These are phyloP conservation scores for Emmelina monodactyla DNA, from an alignment of 2,888 invertebrate genomes.

Conservation along the genomic window DNA sequence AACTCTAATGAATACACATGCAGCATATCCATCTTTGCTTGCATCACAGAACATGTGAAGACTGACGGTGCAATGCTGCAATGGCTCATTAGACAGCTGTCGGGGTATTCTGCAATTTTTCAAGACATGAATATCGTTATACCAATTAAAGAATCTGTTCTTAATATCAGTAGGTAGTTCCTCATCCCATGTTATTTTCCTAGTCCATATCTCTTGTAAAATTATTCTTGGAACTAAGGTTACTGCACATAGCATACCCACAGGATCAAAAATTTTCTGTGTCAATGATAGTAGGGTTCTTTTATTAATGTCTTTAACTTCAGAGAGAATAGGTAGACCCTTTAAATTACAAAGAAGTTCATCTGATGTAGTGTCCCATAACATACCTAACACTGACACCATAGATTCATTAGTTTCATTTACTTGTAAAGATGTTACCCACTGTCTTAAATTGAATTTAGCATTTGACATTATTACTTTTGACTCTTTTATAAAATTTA, in stretches of 20 bases:
- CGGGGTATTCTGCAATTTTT: conserved; percentile 1
- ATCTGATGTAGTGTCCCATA: conserved; percentile 9
- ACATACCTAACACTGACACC: conserved; percentile 9
- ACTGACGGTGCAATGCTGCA: neutral
- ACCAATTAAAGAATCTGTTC: neutral
- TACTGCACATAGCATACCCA: conserved; percentile 1
- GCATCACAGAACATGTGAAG: conserved; percentile 10
- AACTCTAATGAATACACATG: conserved; percentile 5
- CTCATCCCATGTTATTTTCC: conserved; percentile 2
- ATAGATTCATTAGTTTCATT: neutral
- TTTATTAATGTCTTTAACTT: conserved; percentile 8
- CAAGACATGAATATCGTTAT: neutral
- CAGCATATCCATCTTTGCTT: conserved; percentile 3
- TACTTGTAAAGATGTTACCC: conserved; percentile 8
- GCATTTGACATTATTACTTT: conserved; percentile 9
- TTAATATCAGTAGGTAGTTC: neutral
- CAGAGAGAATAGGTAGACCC: neutral
- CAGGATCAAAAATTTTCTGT: conserved; percentile 5
- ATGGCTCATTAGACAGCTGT: neutral
- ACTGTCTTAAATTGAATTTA: conserved; percentile 11
- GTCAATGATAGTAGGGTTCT: conserved; percentile 8
- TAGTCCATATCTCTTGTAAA: conserved; percentile 3
- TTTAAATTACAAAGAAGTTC: conserved; percentile 4
- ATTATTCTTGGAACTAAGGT: conserved; percentile 1
- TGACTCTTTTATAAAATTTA: conserved; percentile 10